Base-by-base conservation (phyloP, 2,113 vertebrate genomes). In the Clarias macrocephalus region DNA sequence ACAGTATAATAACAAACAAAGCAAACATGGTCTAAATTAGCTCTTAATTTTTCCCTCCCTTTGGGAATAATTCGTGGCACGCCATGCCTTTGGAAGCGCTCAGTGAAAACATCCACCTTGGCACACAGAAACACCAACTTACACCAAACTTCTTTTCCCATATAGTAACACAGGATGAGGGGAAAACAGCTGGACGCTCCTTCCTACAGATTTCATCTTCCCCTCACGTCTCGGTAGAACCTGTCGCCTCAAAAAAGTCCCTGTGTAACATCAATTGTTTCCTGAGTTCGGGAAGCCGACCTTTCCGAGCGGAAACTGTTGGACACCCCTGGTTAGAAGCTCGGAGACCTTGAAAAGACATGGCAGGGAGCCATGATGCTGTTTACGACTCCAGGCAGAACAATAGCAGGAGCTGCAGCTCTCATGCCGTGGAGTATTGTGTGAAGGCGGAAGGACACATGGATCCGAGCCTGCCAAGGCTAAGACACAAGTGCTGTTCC, bases 191-290 rank as follows among this genome's bases (percentile, higher is more conserved):
- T 68, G 85, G 62, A 79, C 23, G 30, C 25, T 77, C 15, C 59
- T 63, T 63, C 7, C 72, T n/a, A 33, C 18, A 56, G 60, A 73
- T 86, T 80, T 65, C 19, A 28, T 33, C 52, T 65, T 68, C 68
- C 21, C 63, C 25, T 80, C 16, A 59, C 85, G 54, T 62, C 80
- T 62, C 86, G 75, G 68, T 56, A 82, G 86, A 87, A 60, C 66
- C 13, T 30, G 80, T 54, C 8, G 33, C 23, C 30, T 81, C 25
- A 52, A 68, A 62, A 62, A 75, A 54, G 56, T 21, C 56, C 66
- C 79, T 75, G 80, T 63, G 60, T 68, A 48, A 87, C 72, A 84
- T 52, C 81, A 77, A 87, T 87, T 79, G 52, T 84, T 87, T 87
- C 81, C 86, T 87, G 86, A 68, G 73, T 59, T 82, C 75, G 12